Evolutionary conservation across 1,140 invertebrate genomes (phyloP).

Genomic region (Apis laboriosa): DNA sequence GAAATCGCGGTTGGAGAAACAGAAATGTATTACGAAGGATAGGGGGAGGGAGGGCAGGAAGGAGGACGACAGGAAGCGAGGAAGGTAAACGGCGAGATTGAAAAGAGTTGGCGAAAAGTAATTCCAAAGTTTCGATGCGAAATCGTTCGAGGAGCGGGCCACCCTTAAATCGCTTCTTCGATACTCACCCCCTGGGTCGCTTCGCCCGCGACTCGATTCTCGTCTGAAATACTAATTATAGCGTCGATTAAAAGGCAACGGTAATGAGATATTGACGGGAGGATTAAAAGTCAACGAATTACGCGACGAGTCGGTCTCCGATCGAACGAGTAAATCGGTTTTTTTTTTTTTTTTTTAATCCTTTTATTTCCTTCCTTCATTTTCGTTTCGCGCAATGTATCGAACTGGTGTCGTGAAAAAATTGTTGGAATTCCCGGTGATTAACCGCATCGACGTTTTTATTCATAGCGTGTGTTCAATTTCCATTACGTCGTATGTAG

Average conservation of each 20-base stretch:
- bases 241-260: constrained; percentile 59
- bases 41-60: neutral
- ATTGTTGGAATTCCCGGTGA: constrained; percentile 26
- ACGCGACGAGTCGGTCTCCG: neutral
- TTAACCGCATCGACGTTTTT: constrained; percentile 24
- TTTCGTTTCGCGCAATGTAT: too few relatives aligned
- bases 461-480: neutral
- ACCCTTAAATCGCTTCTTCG: constrained; percentile 67
- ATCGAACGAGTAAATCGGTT: neutral
- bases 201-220: constrained; percentile 24
- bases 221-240: constrained; percentile 68
- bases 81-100: constrained; percentile 39
- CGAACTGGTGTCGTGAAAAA: neutral
- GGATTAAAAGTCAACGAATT: neutral
- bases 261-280: constrained; percentile 5
- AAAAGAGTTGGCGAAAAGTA: constrained; percentile 68
- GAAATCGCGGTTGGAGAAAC: constrained; percentile 38
- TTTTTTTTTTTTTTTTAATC: neutral
- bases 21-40: constrained; percentile 42
- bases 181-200: constrained; percentile 59
- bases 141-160: constrained; percentile 61
- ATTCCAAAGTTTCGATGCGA: constrained; percentile 71
- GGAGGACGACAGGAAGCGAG: too few relatives aligned
- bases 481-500: neutral
- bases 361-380: neutral